These are phyloP conservation scores for Aphis gossypii DNA, from an alignment of 1,140 invertebrate genomes.

Conservation along the genomic window DNA sequence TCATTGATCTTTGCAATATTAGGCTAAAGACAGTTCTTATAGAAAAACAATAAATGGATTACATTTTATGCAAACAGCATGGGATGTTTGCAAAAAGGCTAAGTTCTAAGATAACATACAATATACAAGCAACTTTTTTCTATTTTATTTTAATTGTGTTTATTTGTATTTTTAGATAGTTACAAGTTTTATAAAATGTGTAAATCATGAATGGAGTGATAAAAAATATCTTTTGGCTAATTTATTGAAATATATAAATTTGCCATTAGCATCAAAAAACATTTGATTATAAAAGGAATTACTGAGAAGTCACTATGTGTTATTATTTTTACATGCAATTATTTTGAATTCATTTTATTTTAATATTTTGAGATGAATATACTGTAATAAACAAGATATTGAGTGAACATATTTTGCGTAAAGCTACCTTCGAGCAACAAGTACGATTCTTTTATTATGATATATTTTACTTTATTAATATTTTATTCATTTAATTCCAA, in stretches of 20 bases:
- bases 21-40: too few relatives aligned
- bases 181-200: conserved; percentile 87
- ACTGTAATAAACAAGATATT: conserved; percentile 75
- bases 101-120: too few relatives aligned
- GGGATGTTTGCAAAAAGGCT: too few relatives aligned
- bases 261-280: conserved; percentile 86
- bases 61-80: too few relatives aligned
- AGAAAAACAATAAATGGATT: too few relatives aligned
- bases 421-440: background rate
- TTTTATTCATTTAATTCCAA: conserved; percentile 58
- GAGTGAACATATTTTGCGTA: too few relatives aligned
- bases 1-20: too few relatives aligned
- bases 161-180: conserved; percentile 70
- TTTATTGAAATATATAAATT: conserved; percentile 89
- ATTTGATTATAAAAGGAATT: conserved; percentile 88
- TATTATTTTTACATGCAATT: background rate
- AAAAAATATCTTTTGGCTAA: conserved; percentile 76
- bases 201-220: conserved; percentile 77
- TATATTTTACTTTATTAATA: background rate
- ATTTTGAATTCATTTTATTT: background rate
- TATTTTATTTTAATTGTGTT: too few relatives aligned
- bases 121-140: too few relatives aligned
- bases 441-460: background rate
- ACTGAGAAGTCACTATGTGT: conserved; percentile 82
- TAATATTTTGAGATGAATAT: conserved; percentile 74